Conservation (phyloP, 2,113 vertebrate species). For the Ancistrus triradiatus region DNA sequence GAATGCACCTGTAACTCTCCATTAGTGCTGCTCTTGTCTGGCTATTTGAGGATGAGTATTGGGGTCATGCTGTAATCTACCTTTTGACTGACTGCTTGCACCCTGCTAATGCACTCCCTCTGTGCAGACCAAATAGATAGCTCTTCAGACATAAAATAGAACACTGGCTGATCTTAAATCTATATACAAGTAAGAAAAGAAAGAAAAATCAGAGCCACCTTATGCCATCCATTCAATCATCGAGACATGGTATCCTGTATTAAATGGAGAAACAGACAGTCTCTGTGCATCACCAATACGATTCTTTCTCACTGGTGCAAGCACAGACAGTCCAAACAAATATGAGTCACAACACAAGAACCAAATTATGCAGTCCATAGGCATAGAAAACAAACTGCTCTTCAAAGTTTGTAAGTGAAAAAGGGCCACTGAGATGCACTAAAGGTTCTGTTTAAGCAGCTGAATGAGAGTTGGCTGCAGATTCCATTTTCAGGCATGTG, state of each 20-base stretch:
- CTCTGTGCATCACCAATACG: neutral
- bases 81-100: slow-evolving; percentile 29
- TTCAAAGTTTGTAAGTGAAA: slow-evolving; percentile 8
- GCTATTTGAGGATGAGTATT: slow-evolving; percentile 10
- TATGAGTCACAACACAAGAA: slow-evolving; percentile 12
- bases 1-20: slow-evolving; percentile 26
- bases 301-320: neutral
- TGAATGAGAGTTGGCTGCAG: slow-evolving; percentile 30
- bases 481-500: slow-evolving; percentile 16
- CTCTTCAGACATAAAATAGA: slow-evolving; percentile 36
- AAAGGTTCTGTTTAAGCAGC: slow-evolving; percentile 30
- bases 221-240: neutral
- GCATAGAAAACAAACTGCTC: slow-evolving; percentile 1
- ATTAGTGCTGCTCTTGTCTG: slow-evolving; percentile 22
- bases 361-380: slow-evolving; percentile 8
- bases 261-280: slow-evolving; percentile 22
- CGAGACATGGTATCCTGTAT: slow-evolving; percentile 11
- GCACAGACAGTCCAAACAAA: neutral
- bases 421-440: neutral
- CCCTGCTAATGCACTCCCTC: slow-evolving; percentile 37
- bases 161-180: slow-evolving; percentile 41
- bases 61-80: slow-evolving; percentile 39
- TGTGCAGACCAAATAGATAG: slow-evolving; percentile 34
- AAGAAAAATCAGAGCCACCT: slow-evolving; percentile 7
- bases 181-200: slow-evolving; percentile 43